phyloP scores from a whole-genome alignment of 64 coral and sea anemone genomes.

The Platygyra sinensis region DNA sequence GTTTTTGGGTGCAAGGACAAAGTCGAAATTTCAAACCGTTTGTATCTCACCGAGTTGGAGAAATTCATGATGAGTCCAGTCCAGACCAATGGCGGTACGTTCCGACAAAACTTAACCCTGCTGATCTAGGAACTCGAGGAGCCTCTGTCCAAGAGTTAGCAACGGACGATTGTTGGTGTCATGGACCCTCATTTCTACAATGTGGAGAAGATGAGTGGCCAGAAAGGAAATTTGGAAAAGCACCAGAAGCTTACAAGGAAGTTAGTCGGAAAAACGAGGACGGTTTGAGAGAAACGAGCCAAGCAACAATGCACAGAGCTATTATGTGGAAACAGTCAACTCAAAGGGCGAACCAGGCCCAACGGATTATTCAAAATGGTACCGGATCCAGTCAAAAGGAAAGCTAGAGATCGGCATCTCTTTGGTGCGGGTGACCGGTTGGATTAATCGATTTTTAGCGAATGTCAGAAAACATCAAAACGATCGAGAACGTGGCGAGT shows the following conservation, averaged over 20 bases:
- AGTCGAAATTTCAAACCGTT: background rate
- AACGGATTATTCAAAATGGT: too few species aligned
- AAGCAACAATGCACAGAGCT: too few species aligned
- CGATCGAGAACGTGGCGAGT: too few species aligned
- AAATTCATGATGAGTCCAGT: too few species aligned
- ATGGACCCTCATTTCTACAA: conserved; percentile 45
- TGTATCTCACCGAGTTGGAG: too few species aligned
- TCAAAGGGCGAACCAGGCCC: too few species aligned
- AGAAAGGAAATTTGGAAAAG: conserved; percentile 44
- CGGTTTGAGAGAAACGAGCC: background rate
- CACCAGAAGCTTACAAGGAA: background rate
- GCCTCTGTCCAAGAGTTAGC: conserved; percentile 25
- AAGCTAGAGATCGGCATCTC: background rate
- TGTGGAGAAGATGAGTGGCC: conserved; percentile 52
- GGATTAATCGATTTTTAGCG: too few species aligned
- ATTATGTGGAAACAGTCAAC: too few species aligned
- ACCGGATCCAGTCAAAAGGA: too few species aligned
- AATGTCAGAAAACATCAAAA: too few species aligned
- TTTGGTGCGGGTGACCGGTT: too few species aligned
- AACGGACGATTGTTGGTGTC: conserved; percentile 51
- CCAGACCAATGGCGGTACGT: conserved; percentile 20
- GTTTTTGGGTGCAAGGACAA: conserved; percentile 36
- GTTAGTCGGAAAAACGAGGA: conserved; percentile 9
- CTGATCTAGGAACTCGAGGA: conserved; percentile 48
- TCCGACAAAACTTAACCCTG: background rate